phyloP scores from a whole-genome alignment of 2,888 invertebrate species.

The Metallyticus violacea region DNA sequence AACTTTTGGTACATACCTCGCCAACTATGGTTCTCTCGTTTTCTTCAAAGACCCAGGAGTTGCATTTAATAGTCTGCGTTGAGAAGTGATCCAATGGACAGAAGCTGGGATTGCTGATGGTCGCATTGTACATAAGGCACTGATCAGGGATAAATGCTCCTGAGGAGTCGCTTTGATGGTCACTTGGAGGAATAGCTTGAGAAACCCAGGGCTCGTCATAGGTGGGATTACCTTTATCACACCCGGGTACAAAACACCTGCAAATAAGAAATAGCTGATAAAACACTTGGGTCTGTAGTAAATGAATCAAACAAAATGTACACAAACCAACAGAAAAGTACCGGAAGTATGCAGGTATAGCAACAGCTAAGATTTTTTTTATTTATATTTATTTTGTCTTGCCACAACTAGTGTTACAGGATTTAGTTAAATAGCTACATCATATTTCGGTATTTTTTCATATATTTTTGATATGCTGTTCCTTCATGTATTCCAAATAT shows the following conservation, averaged over 20 bases:
- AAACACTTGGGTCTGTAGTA: too few relatives aligned
- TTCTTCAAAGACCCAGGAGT: constrained; percentile 53
- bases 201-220: constrained; percentile 50
- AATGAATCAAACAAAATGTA: too few relatives aligned
- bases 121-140: constrained; percentile 42
- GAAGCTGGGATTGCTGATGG: constrained; percentile 33
- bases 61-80: constrained; percentile 45
- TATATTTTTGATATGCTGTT: too few relatives aligned
- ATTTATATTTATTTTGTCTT: too few relatives aligned
- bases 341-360: too few relatives aligned
- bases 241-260: constrained; percentile 55
- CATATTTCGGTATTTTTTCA: too few relatives aligned
- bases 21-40: constrained; percentile 55
- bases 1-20: constrained; percentile 46
- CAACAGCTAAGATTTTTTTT: too few relatives aligned
- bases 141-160: constrained; percentile 41
- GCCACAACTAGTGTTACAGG: too few relatives aligned
- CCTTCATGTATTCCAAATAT: too few relatives aligned
- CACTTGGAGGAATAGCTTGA: constrained; percentile 49
- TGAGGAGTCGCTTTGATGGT: constrained; percentile 11
- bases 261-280: constrained; percentile 20
- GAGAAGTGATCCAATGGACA: constrained; percentile 48
- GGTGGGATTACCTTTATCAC: constrained; percentile 43
- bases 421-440: too few relatives aligned
- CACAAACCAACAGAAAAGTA: too few relatives aligned